Evolutionary conservation across 2,888 invertebrate species (phyloP).

Genomic region (Germaria angustata): DNA sequence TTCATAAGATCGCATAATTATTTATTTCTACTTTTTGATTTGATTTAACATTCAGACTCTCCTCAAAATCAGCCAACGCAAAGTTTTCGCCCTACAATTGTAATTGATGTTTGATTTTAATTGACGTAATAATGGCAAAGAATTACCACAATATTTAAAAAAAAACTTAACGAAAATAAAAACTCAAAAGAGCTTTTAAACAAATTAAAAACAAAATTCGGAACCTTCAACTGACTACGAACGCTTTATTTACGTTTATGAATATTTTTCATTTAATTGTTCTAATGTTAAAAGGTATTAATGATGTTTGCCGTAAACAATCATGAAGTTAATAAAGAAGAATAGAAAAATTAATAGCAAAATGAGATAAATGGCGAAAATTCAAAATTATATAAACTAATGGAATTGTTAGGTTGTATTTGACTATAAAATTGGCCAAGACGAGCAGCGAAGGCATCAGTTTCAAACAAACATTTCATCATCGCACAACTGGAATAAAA

Average conservation of each 20-base stretch:
- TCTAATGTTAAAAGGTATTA: conserved; percentile 1
- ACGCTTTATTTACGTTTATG: too few species aligned
- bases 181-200: conserved; percentile 2
- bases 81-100: too few species aligned
- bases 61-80: too few species aligned
- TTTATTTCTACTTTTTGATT: too few species aligned
- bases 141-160: conserved; percentile 19
- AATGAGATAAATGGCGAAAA: conserved; percentile 22
- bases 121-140: conserved; percentile 31
- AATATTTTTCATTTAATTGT: conserved; percentile 22
- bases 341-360: background rate
- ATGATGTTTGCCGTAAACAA: background rate
- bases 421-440: conserved; percentile 60
- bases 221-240: background rate
- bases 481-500: conserved; percentile 60
- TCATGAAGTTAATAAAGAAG: conserved; percentile 10
- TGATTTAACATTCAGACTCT: too few species aligned
- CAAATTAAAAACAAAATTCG: background rate
- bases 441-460: conserved; percentile 30
- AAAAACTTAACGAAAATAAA: conserved; percentile 2
- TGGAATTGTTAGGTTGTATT: conserved; percentile 37
- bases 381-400: background rate
- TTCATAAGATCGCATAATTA: too few species aligned
- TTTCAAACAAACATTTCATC: conserved; percentile 60
- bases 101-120: too few species aligned